A percentile compares a stretch with the other conserved stretches of the same genome.
Evolutionary conservation across 1,140 invertebrate genomes (phyloP).

Genomic region (Eumeta japonica): DNA sequence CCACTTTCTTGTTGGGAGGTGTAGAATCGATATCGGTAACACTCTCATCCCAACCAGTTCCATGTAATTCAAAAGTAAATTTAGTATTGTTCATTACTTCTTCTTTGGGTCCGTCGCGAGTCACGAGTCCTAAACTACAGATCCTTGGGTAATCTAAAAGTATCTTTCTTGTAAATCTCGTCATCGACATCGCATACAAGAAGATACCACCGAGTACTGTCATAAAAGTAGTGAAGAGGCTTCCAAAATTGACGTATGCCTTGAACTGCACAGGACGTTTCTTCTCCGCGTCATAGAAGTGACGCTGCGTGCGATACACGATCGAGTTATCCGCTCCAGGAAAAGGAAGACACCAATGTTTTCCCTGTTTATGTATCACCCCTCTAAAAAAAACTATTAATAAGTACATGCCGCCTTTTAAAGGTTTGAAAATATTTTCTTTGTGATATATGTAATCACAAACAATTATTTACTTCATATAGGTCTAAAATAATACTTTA

Average conservation of each 20-base stretch:
- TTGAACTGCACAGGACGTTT: conserved; percentile 72
- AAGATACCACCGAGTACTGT: too few relatives aligned
- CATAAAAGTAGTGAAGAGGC: too few relatives aligned
- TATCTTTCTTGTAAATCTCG: too few relatives aligned
- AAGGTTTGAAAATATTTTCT: too few relatives aligned
- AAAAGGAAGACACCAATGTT: conserved; percentile 75
- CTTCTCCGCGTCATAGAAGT: conserved; percentile 67
- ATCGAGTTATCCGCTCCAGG: conserved; percentile 79
- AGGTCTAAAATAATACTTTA: too few relatives aligned
- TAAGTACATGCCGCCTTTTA: too few relatives aligned
- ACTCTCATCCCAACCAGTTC: conserved; percentile 74
- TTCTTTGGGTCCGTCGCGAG: conserved; percentile 66
- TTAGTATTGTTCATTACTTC: conserved; percentile 62
- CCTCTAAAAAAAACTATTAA: too few relatives aligned
- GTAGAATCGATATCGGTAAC: conserved; percentile 63
- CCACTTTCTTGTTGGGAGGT: conserved; percentile 67
- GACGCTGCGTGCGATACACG: conserved; percentile 72
- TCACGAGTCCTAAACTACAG: conserved; percentile 65
- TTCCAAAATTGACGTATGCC: too few relatives aligned
- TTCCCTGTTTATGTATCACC: conserved; percentile 64
- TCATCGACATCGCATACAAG: too few relatives aligned
- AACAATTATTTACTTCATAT: too few relatives aligned
- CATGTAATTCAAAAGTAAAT: conserved; percentile 72
- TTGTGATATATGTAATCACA: too few relatives aligned
- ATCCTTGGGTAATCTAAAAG: too few relatives aligned